These are phyloP conservation scores for Drosophila teissieri DNA, from an alignment of 1,140 invertebrate genomes.

Conservation along the genomic window DNA sequence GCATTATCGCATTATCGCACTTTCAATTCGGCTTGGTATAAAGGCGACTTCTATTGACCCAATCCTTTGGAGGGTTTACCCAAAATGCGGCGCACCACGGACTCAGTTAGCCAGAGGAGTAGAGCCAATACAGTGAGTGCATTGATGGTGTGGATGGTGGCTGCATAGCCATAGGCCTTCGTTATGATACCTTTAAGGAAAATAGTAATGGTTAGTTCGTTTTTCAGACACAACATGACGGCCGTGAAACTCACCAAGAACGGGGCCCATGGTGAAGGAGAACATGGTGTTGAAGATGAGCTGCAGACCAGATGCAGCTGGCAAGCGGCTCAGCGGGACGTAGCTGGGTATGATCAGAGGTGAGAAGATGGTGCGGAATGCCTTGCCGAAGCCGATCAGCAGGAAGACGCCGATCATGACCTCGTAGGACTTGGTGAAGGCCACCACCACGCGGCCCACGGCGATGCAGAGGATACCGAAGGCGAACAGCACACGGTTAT, in stretches of 20 bases:
- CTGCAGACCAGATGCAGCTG: constrained; percentile 88
- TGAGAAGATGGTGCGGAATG: constrained; percentile 89
- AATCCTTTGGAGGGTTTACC: constrained; percentile 43
- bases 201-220: background rate
- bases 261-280: constrained; percentile 87
- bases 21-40: background rate
- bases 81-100: constrained; percentile 48
- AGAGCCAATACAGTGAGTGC: constrained; percentile 54
- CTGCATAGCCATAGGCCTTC: constrained; percentile 54
- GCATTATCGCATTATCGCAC: background rate
- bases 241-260: constrained; percentile 86
- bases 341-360: constrained; percentile 89
- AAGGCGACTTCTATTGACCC: constrained; percentile 36
- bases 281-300: constrained; percentile 88
- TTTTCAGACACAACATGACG: background rate
- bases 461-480: constrained; percentile 88
- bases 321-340: constrained; percentile 87
- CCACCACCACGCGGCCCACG: constrained; percentile 85
- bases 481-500: constrained; percentile 88
- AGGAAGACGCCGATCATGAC: constrained; percentile 65
- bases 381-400: constrained; percentile 88
- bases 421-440: constrained; percentile 63
- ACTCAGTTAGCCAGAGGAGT: constrained; percentile 67
- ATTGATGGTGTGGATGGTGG: constrained; percentile 74
- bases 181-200: constrained; percentile 60